Percentiles rank a stretch among this genome's conserved stretches.
Conservation (phyloP, 2,113 vertebrate genomes). For the Eretmochelys imbricata region DNA sequence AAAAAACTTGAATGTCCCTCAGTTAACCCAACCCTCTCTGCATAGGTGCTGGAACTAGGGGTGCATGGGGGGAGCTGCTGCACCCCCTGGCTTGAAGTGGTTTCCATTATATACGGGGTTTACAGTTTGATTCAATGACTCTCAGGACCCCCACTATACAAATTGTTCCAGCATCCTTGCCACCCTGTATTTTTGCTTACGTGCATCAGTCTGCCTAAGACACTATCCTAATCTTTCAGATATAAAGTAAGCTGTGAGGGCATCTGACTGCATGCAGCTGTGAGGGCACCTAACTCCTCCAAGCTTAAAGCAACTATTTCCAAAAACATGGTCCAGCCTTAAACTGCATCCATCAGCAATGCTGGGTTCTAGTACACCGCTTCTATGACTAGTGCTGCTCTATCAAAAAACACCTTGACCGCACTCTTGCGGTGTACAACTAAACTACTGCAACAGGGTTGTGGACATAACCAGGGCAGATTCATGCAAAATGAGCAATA, state of each 20-base stretch:
- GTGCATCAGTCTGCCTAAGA: background rate
- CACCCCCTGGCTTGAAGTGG: too few species aligned
- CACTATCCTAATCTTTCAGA: background rate
- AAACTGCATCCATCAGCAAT: background rate
- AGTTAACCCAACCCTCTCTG: background rate
- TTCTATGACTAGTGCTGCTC: background rate
- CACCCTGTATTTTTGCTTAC: background rate
- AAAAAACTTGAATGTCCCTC: background rate
- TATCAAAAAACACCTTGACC: background rate
- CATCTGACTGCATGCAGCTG: background rate
- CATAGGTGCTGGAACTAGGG: too few species aligned
- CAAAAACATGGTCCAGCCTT: background rate
- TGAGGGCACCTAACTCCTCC: background rate
- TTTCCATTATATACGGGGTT: too few species aligned
- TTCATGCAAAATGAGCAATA: background rate
- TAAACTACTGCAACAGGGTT: background rate
- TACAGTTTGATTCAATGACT: too few species aligned
- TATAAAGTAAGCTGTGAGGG: background rate
- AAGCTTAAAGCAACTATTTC: background rate
- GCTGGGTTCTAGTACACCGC: background rate
- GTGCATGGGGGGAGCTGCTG: too few species aligned
- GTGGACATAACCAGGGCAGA: background rate
- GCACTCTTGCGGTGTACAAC: background rate
- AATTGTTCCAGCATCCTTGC: too few species aligned
- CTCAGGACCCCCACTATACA: too few species aligned